These are phyloP conservation scores for Zaprionus africanus DNA, from an alignment of 1,140 invertebrate species.

Conservation along the genomic window DNA sequence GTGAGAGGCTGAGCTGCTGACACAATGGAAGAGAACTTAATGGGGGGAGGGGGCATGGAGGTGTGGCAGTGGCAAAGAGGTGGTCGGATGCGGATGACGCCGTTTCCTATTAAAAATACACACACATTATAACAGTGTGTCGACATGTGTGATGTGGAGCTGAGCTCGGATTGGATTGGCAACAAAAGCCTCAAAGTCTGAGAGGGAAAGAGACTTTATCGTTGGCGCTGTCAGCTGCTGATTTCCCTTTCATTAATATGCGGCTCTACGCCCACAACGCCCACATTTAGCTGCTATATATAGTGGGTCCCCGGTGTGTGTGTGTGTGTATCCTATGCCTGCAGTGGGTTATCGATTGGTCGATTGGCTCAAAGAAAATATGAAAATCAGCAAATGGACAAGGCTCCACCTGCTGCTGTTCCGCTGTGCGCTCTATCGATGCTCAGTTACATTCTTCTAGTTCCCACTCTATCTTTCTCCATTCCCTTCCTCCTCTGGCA, in stretches of 20 bases:
- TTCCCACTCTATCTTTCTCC: too few species aligned
- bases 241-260: constrained; percentile 56
- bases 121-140: constrained; percentile 25
- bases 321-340: neutral
- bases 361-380: constrained; percentile 19
- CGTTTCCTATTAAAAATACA: constrained; percentile 50
- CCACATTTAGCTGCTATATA: constrained; percentile 13
- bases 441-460: neutral
- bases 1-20: constrained; percentile 25
- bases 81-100: constrained; percentile 28
- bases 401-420: constrained; percentile 30
- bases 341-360: constrained; percentile 42
- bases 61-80: neutral
- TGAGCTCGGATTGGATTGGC: constrained; percentile 24
- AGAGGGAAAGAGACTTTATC: neutral
- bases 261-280: constrained; percentile 20
- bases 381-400: constrained; percentile 38
- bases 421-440: constrained; percentile 11
- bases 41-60: neutral
- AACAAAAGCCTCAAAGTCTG: constrained; percentile 33
- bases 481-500: neutral
- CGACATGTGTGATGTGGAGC: constrained; percentile 25
- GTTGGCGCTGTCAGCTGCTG: constrained; percentile 37
- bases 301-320: neutral
- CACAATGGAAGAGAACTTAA: constrained; percentile 16